A percentile compares a stretch with the other conserved stretches of the same genome.
Conservation (phyloP, 30 jellyfish, hydroid and myxozoan genomes). For the Aurelia coerulea region DNA sequence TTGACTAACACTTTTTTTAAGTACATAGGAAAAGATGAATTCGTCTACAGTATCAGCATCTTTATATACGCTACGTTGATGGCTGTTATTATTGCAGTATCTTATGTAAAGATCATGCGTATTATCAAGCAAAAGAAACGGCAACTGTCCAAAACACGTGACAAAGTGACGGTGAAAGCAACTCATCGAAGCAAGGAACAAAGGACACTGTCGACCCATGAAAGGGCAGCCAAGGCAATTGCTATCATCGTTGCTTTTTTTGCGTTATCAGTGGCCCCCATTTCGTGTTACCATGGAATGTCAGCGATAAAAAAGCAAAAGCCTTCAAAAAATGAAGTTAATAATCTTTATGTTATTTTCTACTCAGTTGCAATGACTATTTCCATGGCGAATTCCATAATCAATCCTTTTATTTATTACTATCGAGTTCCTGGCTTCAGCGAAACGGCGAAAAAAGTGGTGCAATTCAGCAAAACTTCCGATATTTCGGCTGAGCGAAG, state of each 20-base stretch:
- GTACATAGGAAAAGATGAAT: constrained; percentile 20
- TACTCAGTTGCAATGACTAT: constrained; percentile 47
- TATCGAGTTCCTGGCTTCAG: constrained; percentile 41
- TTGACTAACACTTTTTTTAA: constrained; percentile 9
- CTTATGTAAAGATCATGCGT: constrained; percentile 22
- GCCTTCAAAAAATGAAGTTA: no score
- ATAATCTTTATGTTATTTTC: not conserved
- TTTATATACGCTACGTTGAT: constrained; percentile 1
- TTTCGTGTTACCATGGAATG: constrained; percentile 25
- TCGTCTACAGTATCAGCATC: constrained; percentile 19
- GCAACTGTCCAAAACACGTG: not conserved
- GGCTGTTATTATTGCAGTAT: constrained; percentile 1
- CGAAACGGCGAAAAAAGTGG: constrained; percentile 31
- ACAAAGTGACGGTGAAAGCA: not conserved
- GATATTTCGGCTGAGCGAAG: not conserved
- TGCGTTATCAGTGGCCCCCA: constrained; percentile 32
- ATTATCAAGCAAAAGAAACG: not conserved
- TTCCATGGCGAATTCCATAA: constrained; percentile 36
- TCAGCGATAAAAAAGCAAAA: constrained; percentile 8
- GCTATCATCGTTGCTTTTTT: constrained; percentile 14
- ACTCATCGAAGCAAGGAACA: not conserved
- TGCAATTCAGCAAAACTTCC: constrained; percentile 3
- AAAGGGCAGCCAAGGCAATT: constrained; percentile 51
- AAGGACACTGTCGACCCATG: constrained; percentile 16
- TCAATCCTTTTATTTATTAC: constrained; percentile 46